Evolutionary conservation across 2,888 invertebrate genomes (phyloP).

Genomic region (Glaucopsyche alexis): DNA sequence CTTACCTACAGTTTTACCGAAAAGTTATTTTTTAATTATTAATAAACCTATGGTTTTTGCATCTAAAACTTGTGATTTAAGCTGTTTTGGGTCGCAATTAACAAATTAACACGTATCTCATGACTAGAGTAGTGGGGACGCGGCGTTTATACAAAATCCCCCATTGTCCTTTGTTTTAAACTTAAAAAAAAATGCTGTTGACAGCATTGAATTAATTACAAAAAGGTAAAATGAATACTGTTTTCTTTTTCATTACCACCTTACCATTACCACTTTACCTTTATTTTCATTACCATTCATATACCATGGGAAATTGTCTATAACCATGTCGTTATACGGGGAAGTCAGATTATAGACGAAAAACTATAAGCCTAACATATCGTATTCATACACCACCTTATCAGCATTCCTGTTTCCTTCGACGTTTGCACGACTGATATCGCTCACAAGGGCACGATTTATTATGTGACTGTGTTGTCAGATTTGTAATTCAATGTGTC

Average conservation of each 20-base stretch:
- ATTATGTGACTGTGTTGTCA: slow-evolving; percentile 19
- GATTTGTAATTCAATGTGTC: slow-evolving; percentile 1
- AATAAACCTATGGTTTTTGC: no score
- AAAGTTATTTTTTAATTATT: no score
- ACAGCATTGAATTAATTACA: neutral
- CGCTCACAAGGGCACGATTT: slow-evolving; percentile 21
- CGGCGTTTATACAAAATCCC: no score
- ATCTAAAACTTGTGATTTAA: no score
- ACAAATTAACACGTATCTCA: no score
- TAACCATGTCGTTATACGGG: slow-evolving; percentile 30
- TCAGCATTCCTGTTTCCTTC: slow-evolving; percentile 48
- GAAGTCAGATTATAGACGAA: slow-evolving; percentile 43
- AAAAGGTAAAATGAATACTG: neutral
- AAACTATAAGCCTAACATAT: slow-evolving; percentile 40
- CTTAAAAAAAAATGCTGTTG: neutral
- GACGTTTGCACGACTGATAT: slow-evolving; percentile 29
- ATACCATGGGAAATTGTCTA: neutral
- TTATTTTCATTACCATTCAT: neutral
- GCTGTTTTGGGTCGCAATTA: no score
- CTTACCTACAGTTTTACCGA: no score
- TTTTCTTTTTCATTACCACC: no score
- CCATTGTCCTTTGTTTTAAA: no score
- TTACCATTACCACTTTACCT: no score
- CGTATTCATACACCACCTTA: slow-evolving; percentile 40
- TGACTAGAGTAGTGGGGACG: no score